Conservation (phyloP, 2,797 vertebrate genomes). For the Halcyon badia region DNA sequence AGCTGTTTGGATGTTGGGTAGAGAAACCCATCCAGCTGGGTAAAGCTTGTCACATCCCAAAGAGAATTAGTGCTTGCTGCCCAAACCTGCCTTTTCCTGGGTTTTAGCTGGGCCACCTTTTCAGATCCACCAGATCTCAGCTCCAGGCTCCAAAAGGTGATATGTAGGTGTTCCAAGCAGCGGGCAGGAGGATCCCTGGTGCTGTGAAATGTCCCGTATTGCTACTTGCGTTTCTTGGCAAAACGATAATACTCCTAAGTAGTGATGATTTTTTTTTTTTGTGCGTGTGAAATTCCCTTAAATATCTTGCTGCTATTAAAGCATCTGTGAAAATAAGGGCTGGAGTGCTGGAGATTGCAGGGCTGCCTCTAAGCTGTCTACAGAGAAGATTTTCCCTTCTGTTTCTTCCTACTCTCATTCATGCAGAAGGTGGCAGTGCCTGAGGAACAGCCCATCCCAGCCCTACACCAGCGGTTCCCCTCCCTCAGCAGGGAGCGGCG, state of each 20-base stretch:
- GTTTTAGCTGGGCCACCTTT: neutral
- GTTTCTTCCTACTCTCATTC: fast-evolving
- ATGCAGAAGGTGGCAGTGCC: neutral
- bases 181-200: neutral
- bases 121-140: fast-evolving
- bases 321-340: neutral
- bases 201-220: fast-evolving
- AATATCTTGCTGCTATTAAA: neutral
- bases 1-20: fast-evolving
- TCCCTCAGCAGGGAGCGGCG: fast-evolving
- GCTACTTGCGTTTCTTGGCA: fast-evolving
- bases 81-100: neutral
- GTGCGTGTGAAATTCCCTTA: fast-evolving
- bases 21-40: neutral
- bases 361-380: neutral
- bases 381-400: neutral
- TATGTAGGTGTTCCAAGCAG: fast-evolving
- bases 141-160: neutral
- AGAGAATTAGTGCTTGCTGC: neutral
- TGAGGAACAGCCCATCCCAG: neutral
- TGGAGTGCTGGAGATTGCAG: neutral
- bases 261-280: fast-evolving
- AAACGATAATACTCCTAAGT: fast-evolving
- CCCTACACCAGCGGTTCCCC: neutral
- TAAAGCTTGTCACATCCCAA: neutral